These are phyloP conservation scores for Phoxinus phoxinus DNA, from an alignment of 2,113 vertebrate genomes.

Conservation along the genomic window DNA sequence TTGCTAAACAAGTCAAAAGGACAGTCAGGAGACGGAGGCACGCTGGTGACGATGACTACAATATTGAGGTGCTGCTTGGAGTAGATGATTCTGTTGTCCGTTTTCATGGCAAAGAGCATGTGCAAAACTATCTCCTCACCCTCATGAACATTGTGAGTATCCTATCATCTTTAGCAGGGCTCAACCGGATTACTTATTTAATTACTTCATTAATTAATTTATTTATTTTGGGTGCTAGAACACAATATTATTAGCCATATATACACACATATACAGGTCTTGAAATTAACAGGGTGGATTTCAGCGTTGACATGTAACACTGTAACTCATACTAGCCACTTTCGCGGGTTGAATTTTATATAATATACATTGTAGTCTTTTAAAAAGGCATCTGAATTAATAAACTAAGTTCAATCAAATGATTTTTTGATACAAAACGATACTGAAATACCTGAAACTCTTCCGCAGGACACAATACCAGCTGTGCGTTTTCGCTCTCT, in stretches of 20 bases:
- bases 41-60: constrained; percentile 84
- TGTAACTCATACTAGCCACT: too few species aligned
- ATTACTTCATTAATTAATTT: background rate
- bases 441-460: too few species aligned
- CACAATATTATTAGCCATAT: background rate
- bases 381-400: too few species aligned
- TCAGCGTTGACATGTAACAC: too few species aligned
- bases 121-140: constrained; percentile 98
- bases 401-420: too few species aligned
- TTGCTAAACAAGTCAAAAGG: constrained; percentile 80
- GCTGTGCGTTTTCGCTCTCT: too few species aligned
- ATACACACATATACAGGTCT: too few species aligned
- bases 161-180: background rate
- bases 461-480: too few species aligned
- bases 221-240: background rate
- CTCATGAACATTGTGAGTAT: constrained; percentile 98
- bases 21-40: constrained; percentile 80
- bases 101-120: constrained; percentile 97
- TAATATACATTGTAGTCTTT: too few species aligned
- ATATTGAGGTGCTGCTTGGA: constrained; percentile 94
- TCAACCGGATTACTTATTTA: background rate
- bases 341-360: too few species aligned
- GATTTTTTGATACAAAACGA: too few species aligned
- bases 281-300: too few species aligned
- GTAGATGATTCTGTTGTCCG: constrained; percentile 97